Evolutionary conservation across 1,140 invertebrate species (phyloP).

Genomic region (Stegodyphus dumicola): DNA sequence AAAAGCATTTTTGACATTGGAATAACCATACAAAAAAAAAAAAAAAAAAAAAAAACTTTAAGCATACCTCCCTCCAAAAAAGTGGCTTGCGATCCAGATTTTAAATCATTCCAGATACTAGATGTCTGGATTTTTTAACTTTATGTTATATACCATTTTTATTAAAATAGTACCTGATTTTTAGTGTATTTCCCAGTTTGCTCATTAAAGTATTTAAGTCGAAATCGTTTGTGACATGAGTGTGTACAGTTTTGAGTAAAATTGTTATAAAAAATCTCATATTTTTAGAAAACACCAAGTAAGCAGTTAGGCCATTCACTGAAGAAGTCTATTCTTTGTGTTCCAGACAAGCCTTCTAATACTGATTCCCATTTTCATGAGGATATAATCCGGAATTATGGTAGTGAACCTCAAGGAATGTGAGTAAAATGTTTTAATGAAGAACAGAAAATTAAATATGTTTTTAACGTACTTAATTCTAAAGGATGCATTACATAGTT

Average conservation of each 20-base stretch:
- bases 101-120: no score
- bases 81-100: no score
- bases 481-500: no score
- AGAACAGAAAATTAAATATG: no score
- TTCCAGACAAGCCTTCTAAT: conserved; percentile 74
- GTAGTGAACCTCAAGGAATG: conserved; percentile 82
- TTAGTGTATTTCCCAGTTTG: background rate
- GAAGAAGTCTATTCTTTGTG: conserved; percentile 95
- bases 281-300: conserved; percentile 71
- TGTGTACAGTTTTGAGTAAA: no score
- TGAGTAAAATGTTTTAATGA: conserved; percentile 71
- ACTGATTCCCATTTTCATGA: conserved; percentile 85
- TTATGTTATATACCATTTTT: conserved; percentile 78
- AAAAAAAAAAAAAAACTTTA: no score
- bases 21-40: no score
- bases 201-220: background rate
- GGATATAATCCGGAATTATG: conserved; percentile 80
- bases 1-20: no score
- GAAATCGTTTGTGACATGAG: no score
- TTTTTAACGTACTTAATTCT: no score
- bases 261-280: background rate
- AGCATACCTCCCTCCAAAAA: no score
- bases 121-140: conserved; percentile 74
- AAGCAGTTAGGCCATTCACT: conserved; percentile 88
- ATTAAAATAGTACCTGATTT: background rate